Conservation (phyloP, 2,888 invertebrate genomes). For the Esperia sulphurella region DNA sequence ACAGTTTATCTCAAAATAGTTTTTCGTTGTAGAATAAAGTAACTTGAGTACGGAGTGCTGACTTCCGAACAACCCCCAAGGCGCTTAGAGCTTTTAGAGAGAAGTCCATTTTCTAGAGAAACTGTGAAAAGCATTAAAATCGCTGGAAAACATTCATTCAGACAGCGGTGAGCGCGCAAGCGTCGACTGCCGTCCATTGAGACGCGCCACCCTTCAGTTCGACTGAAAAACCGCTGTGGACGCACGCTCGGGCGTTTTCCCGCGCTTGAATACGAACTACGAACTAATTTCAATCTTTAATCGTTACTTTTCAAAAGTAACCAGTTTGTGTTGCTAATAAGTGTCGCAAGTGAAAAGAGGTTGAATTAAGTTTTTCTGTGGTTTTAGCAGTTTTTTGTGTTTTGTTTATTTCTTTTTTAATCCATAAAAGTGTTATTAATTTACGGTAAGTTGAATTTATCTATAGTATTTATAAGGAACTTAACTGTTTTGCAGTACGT, state of each 20-base stretch:
- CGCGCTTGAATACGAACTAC: constrained; percentile 43
- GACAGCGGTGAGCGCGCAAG: constrained; percentile 48
- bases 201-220: constrained; percentile 59
- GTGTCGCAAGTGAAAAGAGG: constrained; percentile 17
- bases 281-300: constrained; percentile 53
- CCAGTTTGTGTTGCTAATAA: constrained; percentile 25
- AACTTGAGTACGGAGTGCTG: constrained; percentile 3
- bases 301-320: constrained; percentile 19
- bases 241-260: constrained; percentile 56
- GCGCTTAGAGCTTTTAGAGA: constrained; percentile 32
- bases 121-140: constrained; percentile 46
- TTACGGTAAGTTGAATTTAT: background rate
- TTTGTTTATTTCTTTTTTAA: constrained; percentile 16
- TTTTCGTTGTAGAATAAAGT: background rate
- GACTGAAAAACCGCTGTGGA: constrained; percentile 51
- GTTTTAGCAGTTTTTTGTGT: constrained; percentile 11
- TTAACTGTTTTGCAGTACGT: too few relatives aligned
- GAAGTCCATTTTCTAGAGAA: constrained; percentile 28
- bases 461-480: too few relatives aligned
- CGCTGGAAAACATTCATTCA: constrained; percentile 37
- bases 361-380: constrained; percentile 18
- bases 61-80: constrained; percentile 27
- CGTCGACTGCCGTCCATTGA: constrained; percentile 51
- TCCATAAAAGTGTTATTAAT: constrained; percentile 2
- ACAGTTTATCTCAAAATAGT: too few relatives aligned